Evolutionary conservation across 2,888 invertebrate species (phyloP).

Genomic region (Dilophus febrilis): DNA sequence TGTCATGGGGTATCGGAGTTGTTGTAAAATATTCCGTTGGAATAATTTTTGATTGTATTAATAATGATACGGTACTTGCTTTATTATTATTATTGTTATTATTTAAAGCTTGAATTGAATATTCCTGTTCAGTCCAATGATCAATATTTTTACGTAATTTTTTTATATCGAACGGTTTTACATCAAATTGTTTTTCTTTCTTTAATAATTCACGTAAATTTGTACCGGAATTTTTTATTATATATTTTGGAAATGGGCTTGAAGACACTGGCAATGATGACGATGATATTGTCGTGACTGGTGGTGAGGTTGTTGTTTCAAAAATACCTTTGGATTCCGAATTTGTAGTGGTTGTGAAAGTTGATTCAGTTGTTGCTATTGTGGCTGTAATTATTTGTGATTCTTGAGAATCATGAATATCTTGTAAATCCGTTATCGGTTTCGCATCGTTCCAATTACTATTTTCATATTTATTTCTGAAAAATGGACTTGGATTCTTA

Average conservation of each 20-base stretch:
- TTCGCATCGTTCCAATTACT: constrained; percentile 16
- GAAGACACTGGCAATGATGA: no score
- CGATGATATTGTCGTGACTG: constrained; percentile 7
- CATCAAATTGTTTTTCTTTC: constrained; percentile 18
- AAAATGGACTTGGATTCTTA: constrained; percentile 36
- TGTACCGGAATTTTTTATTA: constrained; percentile 29
- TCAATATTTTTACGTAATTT: constrained; percentile 68
- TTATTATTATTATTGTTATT: constrained; percentile 12
- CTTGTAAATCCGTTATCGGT: constrained; percentile 10
- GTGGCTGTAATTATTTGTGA: no score
- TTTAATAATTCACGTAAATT: constrained; percentile 36
- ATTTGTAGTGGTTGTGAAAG: no score
- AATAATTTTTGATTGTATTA: constrained; percentile 55
- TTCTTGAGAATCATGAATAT: constrained; percentile 35
- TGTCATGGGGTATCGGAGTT: constrained; percentile 29
- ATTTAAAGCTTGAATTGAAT: constrained; percentile 28
- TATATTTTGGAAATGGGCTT: constrained; percentile 13
- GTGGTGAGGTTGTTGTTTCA: constrained; percentile 22
- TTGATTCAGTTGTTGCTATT: no score
- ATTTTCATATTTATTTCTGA: constrained; percentile 24
- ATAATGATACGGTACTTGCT: constrained; percentile 38
- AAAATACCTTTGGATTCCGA: constrained; percentile 31
- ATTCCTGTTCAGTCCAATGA: constrained; percentile 67
- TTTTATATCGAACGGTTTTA: constrained; percentile 47
- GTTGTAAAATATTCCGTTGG: constrained; percentile 61